Evolutionary conservation across 2,797 vertebrate genomes (phyloP), one percentile per base, ranked within the genome.

Genomic region (Setipinna tenuifilis): DNA sequence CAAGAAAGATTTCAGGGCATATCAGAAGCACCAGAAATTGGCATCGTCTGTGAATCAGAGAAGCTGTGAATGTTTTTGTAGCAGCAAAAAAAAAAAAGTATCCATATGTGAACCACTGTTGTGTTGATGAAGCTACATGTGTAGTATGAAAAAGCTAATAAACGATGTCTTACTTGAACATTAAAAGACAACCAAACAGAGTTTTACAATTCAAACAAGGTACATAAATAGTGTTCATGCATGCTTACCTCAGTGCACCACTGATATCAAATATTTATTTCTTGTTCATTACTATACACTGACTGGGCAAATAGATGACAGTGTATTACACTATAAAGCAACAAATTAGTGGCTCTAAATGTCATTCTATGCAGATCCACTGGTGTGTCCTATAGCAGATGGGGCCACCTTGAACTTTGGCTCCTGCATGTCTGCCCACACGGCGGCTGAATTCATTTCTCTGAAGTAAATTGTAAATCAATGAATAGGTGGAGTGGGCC

Each of bases 381-480:
- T 6, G 5, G 11, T 57, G 71, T 50, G 25, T 84, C 31, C 81
- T 82, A 54, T 7, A 28, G 61, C 62, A 23, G 17, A 62, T 68
- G 82, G 68, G 84, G 59, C 44, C 35, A 62, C 48, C 78, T 78
- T 81, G 28, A 78, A 85, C 80, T 82, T 82, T 14, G 46, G 16
- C 46, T 75, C 41, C 61, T 85, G 54, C 35, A 6, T 84, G 62
- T 61, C n/a, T 83, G 25, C 62, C 80, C 59, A 75, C 62, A 41
- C 80, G 17, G 28, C 19, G 35, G 31, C 48, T 68, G 46, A 82
- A 82, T 85, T 84, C 28, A 87, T 88, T 84, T 88, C 58, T 75
- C 68, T 68, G 83, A 65, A 80, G 68, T 84, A 83, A 87, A 86
- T 71, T 81, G 80, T 85, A 68, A 88, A 89, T 89, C 82, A 88